Conservation (phyloP, 2,113 vertebrate species). For the Arothron firmamentum region DNA sequence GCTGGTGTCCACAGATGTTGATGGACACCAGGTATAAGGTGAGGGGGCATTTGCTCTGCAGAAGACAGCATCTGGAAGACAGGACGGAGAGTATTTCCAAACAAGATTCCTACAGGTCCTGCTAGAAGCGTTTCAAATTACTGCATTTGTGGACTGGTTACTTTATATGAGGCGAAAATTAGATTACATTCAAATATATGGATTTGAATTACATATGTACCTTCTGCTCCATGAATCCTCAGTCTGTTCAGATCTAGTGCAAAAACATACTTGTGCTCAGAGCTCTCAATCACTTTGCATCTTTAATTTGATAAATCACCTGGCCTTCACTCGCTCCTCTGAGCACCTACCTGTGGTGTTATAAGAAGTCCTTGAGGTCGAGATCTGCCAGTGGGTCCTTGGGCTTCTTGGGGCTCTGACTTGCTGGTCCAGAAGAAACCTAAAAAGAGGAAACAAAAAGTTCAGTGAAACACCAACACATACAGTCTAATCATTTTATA, state of each 20-base stretch:
- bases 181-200: too few relatives aligned
- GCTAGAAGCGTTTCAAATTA: neutral
- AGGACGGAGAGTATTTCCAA: conserved; percentile 15
- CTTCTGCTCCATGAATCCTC: too few relatives aligned
- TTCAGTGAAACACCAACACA: neutral
- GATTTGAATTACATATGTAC: too few relatives aligned
- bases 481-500: neutral
- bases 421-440: conserved; percentile 92
- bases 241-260: too few relatives aligned
- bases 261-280: too few relatives aligned
- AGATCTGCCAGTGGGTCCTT: conserved; percentile 99
- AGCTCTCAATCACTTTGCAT: too few relatives aligned
- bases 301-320: too few relatives aligned
- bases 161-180: too few relatives aligned
- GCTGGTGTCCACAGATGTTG: conserved; percentile 77
- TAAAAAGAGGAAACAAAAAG: conserved; percentile 57
- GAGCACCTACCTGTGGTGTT: conserved; percentile 75
- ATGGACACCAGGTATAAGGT: conserved; percentile 77
- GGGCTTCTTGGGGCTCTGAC: conserved; percentile 96
- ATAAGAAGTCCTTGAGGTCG: conserved; percentile 99
- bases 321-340: neutral
- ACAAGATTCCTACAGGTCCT: neutral
- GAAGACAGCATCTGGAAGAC: conserved; percentile 45
- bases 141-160: too few relatives aligned
- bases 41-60: conserved; percentile 56